Conservation (phyloP, 2,888 invertebrate genomes). For the Drosophila hamatofila region DNA sequence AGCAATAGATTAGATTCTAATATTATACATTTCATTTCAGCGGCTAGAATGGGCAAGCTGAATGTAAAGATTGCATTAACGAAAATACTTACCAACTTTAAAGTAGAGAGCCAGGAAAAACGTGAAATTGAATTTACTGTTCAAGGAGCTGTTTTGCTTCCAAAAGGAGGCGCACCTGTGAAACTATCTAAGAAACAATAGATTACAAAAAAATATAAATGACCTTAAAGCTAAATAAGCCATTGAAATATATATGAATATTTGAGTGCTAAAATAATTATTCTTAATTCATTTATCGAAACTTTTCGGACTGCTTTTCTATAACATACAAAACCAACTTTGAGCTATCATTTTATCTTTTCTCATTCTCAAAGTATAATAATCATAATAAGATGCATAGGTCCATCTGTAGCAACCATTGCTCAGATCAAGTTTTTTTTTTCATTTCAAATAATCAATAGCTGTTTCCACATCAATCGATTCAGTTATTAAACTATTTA, state of each 20-base stretch:
- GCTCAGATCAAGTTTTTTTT: no score
- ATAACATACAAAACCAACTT: neutral
- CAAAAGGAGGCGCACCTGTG: constrained; percentile 80
- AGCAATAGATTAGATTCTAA: neutral
- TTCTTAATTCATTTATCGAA: neutral
- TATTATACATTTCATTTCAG: constrained; percentile 47
- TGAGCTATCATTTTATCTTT: constrained; percentile 11
- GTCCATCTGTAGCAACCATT: no score
- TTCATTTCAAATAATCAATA: no score
- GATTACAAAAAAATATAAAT: no score
- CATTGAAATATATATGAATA: no score
- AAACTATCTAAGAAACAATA: constrained; percentile 63
- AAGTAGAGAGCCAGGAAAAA: constrained; percentile 66
- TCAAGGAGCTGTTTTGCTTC: constrained; percentile 70
- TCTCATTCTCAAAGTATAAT: no score
- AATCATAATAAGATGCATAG: no score
- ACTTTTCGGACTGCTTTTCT: neutral
- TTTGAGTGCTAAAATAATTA: neutral
- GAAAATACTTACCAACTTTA: constrained; percentile 77
- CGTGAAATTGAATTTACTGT: constrained; percentile 81
- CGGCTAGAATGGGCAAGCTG: constrained; percentile 82
- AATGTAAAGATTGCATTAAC: constrained; percentile 82
- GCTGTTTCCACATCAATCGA: no score
- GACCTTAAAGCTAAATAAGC: no score
- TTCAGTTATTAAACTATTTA: no score